Percentiles rank a stretch among this genome's conserved stretches.
Conservation (phyloP, 2,113 vertebrate species). For the Sula dactylatra region DNA sequence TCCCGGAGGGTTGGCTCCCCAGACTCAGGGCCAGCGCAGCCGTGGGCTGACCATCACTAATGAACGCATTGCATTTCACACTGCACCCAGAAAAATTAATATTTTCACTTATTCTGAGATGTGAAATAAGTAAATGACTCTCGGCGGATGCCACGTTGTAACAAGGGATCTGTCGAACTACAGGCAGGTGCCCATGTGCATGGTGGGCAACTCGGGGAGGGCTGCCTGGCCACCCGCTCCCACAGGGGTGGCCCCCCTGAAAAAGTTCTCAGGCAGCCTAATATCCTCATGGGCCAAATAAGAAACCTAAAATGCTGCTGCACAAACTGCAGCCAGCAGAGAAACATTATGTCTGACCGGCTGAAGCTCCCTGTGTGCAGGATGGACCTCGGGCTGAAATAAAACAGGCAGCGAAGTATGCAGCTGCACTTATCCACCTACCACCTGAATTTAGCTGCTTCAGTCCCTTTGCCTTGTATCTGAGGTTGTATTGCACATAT, state of each 20-base stretch:
- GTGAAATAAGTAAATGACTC: not conserved
- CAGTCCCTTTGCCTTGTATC: not conserved
- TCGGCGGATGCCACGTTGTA: not conserved
- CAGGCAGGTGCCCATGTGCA: not conserved
- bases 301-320: not conserved
- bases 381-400: not conserved
- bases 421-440: not conserved
- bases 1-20: not conserved
- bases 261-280: not conserved
- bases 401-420: not conserved
- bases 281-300: not conserved
- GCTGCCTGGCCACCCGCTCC: not conserved
- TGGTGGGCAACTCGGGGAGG: fast-evolving
- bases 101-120: not conserved
- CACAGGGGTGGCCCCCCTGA: too few species aligned
- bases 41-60: not conserved
- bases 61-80: not conserved
- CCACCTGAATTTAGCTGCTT: not conserved
- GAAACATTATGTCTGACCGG: fast-evolving
- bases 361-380: not conserved
- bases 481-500: not conserved
- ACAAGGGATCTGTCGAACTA: not conserved
- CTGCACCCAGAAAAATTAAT: not conserved
- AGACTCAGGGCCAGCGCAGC: not conserved
- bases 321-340: not conserved